phyloP scores from a whole-genome alignment of 2,797 vertebrate species.

The Bufotes viridis region DNA sequence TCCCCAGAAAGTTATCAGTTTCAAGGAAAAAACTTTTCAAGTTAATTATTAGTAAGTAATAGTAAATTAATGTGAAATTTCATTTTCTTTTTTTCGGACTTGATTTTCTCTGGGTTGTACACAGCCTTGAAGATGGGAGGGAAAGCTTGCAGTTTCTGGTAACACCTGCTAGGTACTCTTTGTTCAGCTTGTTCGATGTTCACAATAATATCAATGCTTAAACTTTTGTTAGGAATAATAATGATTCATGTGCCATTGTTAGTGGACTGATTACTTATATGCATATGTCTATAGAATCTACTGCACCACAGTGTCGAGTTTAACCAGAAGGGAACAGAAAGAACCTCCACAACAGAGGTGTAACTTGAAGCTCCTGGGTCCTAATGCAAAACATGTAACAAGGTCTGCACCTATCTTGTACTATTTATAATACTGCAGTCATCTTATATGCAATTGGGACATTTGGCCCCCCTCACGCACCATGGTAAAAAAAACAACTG shows the following conservation, averaged over 20 bases:
- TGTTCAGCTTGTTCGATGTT: background rate
- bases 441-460: no score
- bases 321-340: background rate
- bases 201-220: background rate
- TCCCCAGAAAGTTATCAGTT: no score
- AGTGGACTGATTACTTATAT: background rate
- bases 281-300: background rate
- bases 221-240: background rate
- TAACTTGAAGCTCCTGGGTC: background rate
- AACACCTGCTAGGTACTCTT: background rate
- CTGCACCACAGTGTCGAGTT: background rate
- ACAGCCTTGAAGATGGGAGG: background rate
- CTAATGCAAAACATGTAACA: background rate
- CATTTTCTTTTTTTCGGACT: background rate
- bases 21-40: background rate
- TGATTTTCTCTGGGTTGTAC: background rate
- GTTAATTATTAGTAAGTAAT: no score
- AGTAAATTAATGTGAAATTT: background rate
- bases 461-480: no score
- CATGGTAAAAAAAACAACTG: no score
- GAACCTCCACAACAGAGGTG: background rate
- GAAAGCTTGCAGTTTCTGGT: background rate
- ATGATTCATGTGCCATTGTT: background rate
- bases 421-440: no score
- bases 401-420: background rate